Percentiles rank a stretch among this genome's conserved stretches.
Conservation (phyloP, 2,113 vertebrate genomes). For the Aythya baeri region DNA sequence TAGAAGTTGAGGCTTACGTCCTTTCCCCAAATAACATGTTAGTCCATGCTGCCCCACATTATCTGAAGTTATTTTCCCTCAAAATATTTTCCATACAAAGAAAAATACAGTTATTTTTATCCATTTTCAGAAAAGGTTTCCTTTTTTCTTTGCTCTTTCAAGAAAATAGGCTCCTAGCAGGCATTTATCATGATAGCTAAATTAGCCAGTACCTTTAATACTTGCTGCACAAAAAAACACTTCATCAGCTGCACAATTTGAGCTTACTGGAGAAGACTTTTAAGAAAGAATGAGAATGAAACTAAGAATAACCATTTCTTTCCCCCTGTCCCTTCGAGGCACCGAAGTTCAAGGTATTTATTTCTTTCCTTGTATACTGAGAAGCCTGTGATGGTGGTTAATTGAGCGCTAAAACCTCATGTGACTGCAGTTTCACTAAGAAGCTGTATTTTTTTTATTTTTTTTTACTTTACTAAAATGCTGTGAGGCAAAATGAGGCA, state of each 20-base stretch:
- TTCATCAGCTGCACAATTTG: conserved; percentile 60
- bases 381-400: conserved; percentile 18
- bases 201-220: conserved; percentile 44
- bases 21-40: not conserved
- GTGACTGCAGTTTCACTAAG: conserved; percentile 38
- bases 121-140: conserved; percentile 28
- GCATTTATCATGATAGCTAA: conserved; percentile 63
- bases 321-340: conserved; percentile 14
- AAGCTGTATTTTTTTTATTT: not conserved
- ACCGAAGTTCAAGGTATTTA: conserved; percentile 57
- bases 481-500: not conserved
- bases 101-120: conserved; percentile 17
- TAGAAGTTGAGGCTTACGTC: not conserved
- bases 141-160: conserved; percentile 22
- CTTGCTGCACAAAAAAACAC: conserved; percentile 40
- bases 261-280: conserved; percentile 36
- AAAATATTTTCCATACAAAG: conserved; percentile 47
- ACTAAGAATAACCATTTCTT: conserved; percentile 49
- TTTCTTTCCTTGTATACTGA: not conserved
- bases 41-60: not conserved
- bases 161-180: conserved; percentile 39
- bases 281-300: conserved; percentile 46
- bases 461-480: conserved; percentile 18
- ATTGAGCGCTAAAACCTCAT: conserved; percentile 24
- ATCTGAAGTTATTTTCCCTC: conserved; percentile 18